A percentile compares a stretch with the other conserved stretches of the same genome.
Conservation (phyloP, 2,797 vertebrate genomes). For the Ceryle rudis region DNA sequence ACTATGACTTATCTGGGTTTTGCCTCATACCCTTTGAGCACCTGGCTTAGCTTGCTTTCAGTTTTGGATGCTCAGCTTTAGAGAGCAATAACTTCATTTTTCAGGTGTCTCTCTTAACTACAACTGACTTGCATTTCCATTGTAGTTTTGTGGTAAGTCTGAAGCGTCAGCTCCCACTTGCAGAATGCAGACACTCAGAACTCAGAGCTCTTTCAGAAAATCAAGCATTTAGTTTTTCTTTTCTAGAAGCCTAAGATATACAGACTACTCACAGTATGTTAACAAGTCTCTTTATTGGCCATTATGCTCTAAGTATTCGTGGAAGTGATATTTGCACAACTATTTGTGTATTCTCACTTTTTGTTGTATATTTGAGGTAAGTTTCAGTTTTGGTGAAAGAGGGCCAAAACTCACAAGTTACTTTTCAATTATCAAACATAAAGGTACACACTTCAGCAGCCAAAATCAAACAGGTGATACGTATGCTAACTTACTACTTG, state of each 20-base stretch:
- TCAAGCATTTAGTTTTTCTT: neutral
- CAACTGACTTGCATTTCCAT: neutral
- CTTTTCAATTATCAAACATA: neutral
- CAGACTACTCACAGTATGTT: rapidly evolving
- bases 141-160: neutral
- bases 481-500: rapidly evolving
- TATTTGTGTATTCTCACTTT: rapidly evolving
- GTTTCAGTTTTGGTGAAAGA: neutral
- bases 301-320: neutral
- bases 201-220: neutral
- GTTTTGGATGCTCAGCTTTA: neutral
- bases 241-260: neutral
- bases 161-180: neutral
- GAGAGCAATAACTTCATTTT: neutral
- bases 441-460: neutral
- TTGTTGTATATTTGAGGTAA: neutral
- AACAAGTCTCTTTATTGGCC: neutral
- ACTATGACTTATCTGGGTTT: neutral
- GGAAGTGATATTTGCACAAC: neutral
- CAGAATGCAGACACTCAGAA: neutral
- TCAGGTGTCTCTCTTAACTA: neutral
- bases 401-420: neutral
- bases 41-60: neutral
- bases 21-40: neutral
- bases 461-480: neutral